These are phyloP conservation scores for Tolmerus cingulatus DNA, from an alignment of 2,888 invertebrate genomes.

Conservation along the genomic window DNA sequence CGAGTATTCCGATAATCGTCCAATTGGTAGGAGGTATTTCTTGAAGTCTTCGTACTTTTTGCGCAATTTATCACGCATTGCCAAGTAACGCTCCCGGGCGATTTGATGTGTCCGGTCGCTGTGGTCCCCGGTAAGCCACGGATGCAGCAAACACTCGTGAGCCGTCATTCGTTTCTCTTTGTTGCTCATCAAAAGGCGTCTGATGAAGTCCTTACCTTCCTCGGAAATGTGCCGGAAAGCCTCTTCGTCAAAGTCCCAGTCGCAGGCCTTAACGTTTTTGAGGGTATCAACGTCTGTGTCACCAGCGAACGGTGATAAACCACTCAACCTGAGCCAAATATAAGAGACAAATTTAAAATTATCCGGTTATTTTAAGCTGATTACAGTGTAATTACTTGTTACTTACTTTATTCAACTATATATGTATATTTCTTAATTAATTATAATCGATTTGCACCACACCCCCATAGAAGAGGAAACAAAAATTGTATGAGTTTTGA, in stretches of 20 bases:
- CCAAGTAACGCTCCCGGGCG: conserved; percentile 83
- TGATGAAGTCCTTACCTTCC: conserved; percentile 98
- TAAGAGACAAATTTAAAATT: not conserved
- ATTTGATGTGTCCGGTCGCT: conserved; percentile 79
- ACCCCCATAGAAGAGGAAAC: too few relatives aligned
- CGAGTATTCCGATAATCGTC: conserved; percentile 96
- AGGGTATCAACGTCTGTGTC: conserved; percentile 98
- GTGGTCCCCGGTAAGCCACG: conserved; percentile 93
- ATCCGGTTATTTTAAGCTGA: not conserved
- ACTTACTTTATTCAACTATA: too few relatives aligned
- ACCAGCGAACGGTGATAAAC: conserved; percentile 98
- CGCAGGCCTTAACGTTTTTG: conserved; percentile 97
- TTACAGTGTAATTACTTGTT: not conserved
- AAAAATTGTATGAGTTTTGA: too few relatives aligned
- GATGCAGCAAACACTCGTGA: conserved; percentile 94
- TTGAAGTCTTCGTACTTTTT: conserved; percentile 82
- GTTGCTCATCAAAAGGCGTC: conserved; percentile 86
- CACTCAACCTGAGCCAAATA: conserved; percentile 77
- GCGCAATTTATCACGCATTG: conserved; percentile 86
- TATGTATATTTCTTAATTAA: too few relatives aligned
- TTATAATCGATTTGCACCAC: too few relatives aligned
- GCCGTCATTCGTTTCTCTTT: conserved; percentile 99
- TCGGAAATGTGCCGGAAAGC: conserved; percentile 94
- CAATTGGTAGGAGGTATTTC: conserved; percentile 91
- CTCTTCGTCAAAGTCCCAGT: conserved; percentile 99